Evolutionary conservation across 2,888 invertebrate species (phyloP).

Genomic region (Xylota segnis): DNA sequence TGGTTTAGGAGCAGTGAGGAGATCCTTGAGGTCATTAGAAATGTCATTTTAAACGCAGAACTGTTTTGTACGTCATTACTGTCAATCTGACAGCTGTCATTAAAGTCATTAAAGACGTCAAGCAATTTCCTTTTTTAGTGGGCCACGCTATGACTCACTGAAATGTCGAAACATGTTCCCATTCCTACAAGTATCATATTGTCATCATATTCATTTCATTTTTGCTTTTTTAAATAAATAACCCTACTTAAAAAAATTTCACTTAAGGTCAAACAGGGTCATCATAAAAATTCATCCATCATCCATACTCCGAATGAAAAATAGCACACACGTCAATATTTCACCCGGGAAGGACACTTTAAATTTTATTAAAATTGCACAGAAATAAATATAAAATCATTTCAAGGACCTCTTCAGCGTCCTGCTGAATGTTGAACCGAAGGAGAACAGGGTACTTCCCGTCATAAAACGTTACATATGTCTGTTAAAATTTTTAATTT

Average conservation of each 20-base stretch:
- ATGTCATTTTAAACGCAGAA: too few relatives aligned
- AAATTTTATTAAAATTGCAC: slow-evolving; percentile 51
- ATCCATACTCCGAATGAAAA: slow-evolving; percentile 26
- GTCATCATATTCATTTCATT: neutral
- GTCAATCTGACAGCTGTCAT: too few relatives aligned
- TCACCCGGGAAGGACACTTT: slow-evolving; percentile 19
- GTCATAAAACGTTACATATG: slow-evolving; percentile 62
- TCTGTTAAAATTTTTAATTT: slow-evolving; percentile 66
- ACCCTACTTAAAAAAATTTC: slow-evolving; percentile 9
- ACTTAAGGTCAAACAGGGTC: slow-evolving; percentile 23
- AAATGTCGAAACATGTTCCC: neutral
- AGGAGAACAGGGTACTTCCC: slow-evolving; percentile 28
- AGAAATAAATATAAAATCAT: slow-evolving; percentile 40
- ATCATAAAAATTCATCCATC: slow-evolving; percentile 15
- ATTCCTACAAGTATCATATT: neutral
- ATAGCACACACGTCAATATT: neutral
- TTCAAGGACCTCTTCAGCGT: slow-evolving; percentile 28
- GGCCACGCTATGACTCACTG: neutral
- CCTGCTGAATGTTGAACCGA: neutral
- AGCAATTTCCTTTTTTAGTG: neutral
- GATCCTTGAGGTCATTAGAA: too few relatives aligned
- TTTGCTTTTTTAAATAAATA: neutral
- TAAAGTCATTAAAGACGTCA: neutral
- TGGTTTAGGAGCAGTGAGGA: too few relatives aligned
- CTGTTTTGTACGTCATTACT: too few relatives aligned